Evolutionary conservation across 2,888 invertebrate species (phyloP).

Genomic region (Pterostichus madidus): DNA sequence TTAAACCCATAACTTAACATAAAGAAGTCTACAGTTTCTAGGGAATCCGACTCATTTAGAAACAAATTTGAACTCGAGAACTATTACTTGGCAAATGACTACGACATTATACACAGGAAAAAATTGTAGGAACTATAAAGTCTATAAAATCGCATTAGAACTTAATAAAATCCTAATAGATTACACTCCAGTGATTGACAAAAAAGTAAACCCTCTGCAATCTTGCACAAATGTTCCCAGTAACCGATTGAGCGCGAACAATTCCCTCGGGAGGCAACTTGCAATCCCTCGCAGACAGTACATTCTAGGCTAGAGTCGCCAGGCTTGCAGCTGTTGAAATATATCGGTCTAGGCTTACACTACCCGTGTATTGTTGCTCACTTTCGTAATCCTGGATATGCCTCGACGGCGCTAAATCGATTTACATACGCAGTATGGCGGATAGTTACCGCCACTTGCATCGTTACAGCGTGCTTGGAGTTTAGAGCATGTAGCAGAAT

Average conservation of each 20-base stretch:
- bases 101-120: too few relatives aligned
- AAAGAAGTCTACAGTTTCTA: too few relatives aligned
- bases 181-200: not conserved
- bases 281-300: slow-evolving; percentile 27
- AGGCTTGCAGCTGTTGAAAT: slow-evolving; percentile 35
- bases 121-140: not conserved
- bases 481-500: not conserved
- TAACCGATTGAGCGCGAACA: slow-evolving; percentile 23
- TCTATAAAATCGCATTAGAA: slow-evolving; percentile 10
- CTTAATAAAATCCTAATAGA: slow-evolving; percentile 15
- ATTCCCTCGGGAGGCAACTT: slow-evolving; percentile 9
- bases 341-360: slow-evolving; percentile 15
- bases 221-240: slow-evolving; percentile 17
- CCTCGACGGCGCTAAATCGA: slow-evolving; percentile 30
- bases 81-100: too few relatives aligned
- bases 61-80: too few relatives aligned
- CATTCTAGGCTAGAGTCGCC: slow-evolving; percentile 5
- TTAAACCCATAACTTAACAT: too few relatives aligned
- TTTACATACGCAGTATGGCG: slow-evolving; percentile 15
- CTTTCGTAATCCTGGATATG: slow-evolving; percentile 41
- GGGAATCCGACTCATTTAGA: too few relatives aligned
- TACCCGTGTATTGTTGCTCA: slow-evolving; percentile 34
- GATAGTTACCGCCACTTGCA: not conserved
- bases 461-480: not conserved
- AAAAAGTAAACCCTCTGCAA: slow-evolving; percentile 23